These are phyloP conservation scores for Siderastrea siderea DNA, from an alignment of 92 coral and sea anemone species.

Conservation along the genomic window DNA sequence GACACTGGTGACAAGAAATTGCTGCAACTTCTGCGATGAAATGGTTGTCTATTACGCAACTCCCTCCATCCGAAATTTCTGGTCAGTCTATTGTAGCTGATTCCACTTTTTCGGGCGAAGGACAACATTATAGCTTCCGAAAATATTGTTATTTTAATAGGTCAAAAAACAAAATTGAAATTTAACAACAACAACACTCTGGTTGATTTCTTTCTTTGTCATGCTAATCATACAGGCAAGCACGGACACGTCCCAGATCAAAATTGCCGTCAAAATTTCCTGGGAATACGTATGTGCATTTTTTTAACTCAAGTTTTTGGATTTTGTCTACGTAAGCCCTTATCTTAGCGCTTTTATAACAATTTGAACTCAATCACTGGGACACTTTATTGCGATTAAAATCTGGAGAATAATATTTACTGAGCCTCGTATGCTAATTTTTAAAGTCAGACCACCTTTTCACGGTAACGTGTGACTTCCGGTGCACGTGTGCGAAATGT, in stretches of 20 bases:
- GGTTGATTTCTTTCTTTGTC: neutral
- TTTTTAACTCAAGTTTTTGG: too few relatives aligned
- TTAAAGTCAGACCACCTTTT: conserved; percentile 14
- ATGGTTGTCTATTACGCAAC: too few relatives aligned
- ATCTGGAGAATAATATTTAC: conserved; percentile 9
- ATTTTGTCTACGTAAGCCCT: neutral
- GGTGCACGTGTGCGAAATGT: neutral
- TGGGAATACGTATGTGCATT: too few relatives aligned
- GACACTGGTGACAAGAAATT: too few relatives aligned
- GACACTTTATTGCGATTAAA: neutral
- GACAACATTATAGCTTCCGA: neutral
- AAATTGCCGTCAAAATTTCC: neutral
- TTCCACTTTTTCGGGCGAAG: too few relatives aligned
- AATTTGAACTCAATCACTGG: neutral
- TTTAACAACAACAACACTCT: too few relatives aligned
- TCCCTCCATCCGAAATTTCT: too few relatives aligned
- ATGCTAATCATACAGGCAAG: neutral
- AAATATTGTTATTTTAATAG: neutral
- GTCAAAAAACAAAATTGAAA: too few relatives aligned
- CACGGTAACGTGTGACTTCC: conserved; percentile 15
- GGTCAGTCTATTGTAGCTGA: too few relatives aligned
- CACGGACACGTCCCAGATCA: neutral
- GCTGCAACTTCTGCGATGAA: too few relatives aligned
- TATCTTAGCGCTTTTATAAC: neutral
- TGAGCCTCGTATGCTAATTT: conserved; percentile 1